Evolutionary conservation across 2,888 invertebrate genomes (phyloP), one percentile per base, ranked within the genome.

Genomic region (Sphecodes monilicornis): DNA sequence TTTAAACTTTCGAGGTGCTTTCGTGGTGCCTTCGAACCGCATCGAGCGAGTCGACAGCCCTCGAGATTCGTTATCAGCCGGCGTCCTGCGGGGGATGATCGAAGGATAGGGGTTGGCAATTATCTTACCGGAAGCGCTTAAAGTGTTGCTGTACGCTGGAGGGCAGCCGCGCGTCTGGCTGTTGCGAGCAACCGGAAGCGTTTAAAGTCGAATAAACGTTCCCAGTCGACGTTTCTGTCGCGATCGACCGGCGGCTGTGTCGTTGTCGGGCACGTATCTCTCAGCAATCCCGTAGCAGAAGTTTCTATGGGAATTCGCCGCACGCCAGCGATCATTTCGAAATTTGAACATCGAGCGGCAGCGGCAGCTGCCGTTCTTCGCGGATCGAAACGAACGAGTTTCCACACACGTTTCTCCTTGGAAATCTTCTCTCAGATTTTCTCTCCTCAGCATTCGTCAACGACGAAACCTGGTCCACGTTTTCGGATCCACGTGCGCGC

Each of bases 131-230:
- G 36, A 76, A 68, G n/a, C 60, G 60, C 29, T 60, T 60, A 60
- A 29, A 60, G 60, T 6, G 60, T 16, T 60, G 60, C 60, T 6
- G 2, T 6, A 13, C 32, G 83, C 77, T 80, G 46, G 57, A 16
- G 13, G 13, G 57, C 43, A 54, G 11, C 54, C 54, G 54, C n/a
- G 54, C n/a, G 54, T n/a, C n/a, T 75, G 43, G 39, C 41, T 66
- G n/a, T 66, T 75, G 79, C 68, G 46, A 78, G 78, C 80, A 72
- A 80, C 80, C 72, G 75, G 70, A 78, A 77, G 73, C 77, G 72
- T 72, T 85, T 80, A 83, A 76, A 74, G 66, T 78, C 77, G 57
- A 54, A 78, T 80, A 78, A 85, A 72, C 68, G 80, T 71, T 43
- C 60, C n/a, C 13, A 50, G 71, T 32, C 77, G 50, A 39, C 50